Percentiles rank a stretch among this genome's conserved stretches.
phyloP scores from a whole-genome alignment of 2,888 invertebrate species.

The Pyralis farinalis region DNA sequence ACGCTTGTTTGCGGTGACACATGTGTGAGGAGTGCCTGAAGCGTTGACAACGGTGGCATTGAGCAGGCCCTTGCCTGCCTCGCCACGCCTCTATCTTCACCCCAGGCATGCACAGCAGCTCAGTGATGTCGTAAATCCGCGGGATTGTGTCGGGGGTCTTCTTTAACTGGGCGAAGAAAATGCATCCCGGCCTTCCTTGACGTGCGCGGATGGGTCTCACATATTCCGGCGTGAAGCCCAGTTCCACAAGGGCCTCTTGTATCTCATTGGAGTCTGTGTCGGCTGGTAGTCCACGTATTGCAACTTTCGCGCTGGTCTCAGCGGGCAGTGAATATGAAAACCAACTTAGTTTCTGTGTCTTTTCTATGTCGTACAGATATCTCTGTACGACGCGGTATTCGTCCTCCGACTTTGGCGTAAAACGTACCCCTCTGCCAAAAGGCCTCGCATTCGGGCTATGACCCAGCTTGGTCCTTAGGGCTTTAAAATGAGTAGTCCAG shows the following conservation, averaged over 20 bases:
- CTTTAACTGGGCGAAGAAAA: conserved; percentile 15
- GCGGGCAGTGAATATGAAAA: too few relatives aligned
- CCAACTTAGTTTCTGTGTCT: too few relatives aligned
- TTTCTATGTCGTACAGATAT: conserved; percentile 11
- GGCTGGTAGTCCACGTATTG: conserved; percentile 16
- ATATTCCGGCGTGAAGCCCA: conserved; percentile 9
- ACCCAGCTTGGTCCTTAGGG: conserved; percentile 4
- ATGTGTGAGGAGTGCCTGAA: conserved; percentile 20
- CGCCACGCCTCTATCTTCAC: conserved; percentile 18
- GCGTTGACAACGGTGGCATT: conserved; percentile 15
- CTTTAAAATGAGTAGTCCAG: conserved; percentile 17
- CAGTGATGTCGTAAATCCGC: conserved; percentile 13
- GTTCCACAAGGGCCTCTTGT: conserved; percentile 3
- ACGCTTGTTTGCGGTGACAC: conserved; percentile 19
- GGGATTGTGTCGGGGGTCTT: conserved; percentile 11
- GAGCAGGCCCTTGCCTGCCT: too few relatives aligned
- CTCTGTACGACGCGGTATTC: conserved; percentile 19
- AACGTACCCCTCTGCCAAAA: conserved; percentile 16
- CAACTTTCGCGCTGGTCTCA: neutral
- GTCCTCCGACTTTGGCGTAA: conserved; percentile 9
- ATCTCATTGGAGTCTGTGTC: conserved; percentile 14
- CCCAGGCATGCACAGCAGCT: conserved; percentile 23
- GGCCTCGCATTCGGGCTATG: conserved; percentile 15
- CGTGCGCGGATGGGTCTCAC: conserved; percentile 10
- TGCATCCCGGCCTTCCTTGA: conserved; percentile 14